phyloP scores from a whole-genome alignment of 92 coral and sea anemone genomes.

The Actinostola sp. region DNA sequence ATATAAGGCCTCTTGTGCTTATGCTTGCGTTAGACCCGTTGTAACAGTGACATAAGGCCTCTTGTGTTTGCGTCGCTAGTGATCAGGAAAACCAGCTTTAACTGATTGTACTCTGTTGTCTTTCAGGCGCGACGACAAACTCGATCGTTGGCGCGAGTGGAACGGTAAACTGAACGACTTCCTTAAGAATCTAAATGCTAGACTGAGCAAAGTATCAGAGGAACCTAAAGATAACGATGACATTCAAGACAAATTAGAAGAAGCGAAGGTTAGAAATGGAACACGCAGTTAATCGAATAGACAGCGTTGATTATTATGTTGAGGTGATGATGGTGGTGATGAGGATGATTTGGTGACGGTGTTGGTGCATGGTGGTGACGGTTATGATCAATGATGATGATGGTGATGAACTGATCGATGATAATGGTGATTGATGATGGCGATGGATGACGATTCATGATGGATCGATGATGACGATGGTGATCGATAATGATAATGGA shows the following conservation, averaged over 20 bases:
- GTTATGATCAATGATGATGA: too few species aligned
- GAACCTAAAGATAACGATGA: constrained; percentile 16
- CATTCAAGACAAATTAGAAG: background rate
- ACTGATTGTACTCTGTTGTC: too few species aligned
- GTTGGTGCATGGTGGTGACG: background rate
- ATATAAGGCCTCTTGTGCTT: too few species aligned
- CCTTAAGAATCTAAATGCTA: constrained; percentile 1
- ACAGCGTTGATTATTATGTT: background rate
- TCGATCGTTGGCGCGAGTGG: constrained; percentile 20
- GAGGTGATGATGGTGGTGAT: background rate
- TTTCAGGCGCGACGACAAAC: constrained; percentile 13
- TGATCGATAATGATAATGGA: too few species aligned
- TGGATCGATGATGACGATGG: too few species aligned
- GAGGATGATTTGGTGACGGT: background rate
- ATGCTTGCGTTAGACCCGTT: too few species aligned
- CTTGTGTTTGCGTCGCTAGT: too few species aligned
- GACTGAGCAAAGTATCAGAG: constrained; percentile 3
- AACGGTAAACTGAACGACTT: constrained; percentile 19
- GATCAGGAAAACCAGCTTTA: too few species aligned
- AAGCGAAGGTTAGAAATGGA: constrained; percentile 22
- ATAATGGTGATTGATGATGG: too few species aligned
- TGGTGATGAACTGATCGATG: too few species aligned
- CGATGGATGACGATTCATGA: too few species aligned
- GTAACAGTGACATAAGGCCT: too few species aligned
- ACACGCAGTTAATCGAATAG: background rate